phyloP scores from a whole-genome alignment of 2,113 vertebrate genomes.

The Vulpes lagopus region DNA sequence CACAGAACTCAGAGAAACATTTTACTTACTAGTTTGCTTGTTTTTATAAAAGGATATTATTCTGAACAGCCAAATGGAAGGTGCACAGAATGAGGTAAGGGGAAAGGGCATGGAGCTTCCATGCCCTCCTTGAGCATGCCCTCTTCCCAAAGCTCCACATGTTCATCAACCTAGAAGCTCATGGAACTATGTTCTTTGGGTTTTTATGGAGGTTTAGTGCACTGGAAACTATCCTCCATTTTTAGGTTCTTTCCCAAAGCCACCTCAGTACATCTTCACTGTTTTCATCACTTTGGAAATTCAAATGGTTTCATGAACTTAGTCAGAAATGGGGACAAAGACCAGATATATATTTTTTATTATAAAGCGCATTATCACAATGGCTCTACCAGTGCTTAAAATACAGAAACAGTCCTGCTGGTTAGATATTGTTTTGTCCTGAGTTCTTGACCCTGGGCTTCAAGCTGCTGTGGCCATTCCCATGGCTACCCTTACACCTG shows the following conservation, averaged over 20 bases:
- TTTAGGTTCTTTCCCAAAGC: neutral
- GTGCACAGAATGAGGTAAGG: neutral
- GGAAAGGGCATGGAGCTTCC: neutral
- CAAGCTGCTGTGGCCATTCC: neutral
- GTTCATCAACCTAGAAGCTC: neutral
- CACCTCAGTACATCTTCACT: neutral
- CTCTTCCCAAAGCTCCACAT: neutral
- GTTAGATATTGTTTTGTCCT: neutral
- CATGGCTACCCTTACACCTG: fast-evolving
- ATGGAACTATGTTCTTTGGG: too few relatives aligned
- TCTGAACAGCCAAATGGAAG: neutral
- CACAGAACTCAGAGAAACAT: neutral
- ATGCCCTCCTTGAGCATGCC: neutral
- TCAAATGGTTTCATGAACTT: neutral
- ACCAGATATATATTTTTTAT: neutral
- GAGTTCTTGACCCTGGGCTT: neutral
- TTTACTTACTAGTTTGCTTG: neutral
- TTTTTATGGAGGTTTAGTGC: neutral
- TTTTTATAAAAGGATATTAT: neutral
- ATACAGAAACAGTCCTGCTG: neutral
- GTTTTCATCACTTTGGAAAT: neutral
- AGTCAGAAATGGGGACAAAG: neutral
- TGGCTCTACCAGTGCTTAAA: neutral
- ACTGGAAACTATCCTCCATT: neutral
- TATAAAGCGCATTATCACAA: neutral